phyloP scores from a whole-genome alignment of 2,888 invertebrate genomes.

The Hydriomena furcata region DNA sequence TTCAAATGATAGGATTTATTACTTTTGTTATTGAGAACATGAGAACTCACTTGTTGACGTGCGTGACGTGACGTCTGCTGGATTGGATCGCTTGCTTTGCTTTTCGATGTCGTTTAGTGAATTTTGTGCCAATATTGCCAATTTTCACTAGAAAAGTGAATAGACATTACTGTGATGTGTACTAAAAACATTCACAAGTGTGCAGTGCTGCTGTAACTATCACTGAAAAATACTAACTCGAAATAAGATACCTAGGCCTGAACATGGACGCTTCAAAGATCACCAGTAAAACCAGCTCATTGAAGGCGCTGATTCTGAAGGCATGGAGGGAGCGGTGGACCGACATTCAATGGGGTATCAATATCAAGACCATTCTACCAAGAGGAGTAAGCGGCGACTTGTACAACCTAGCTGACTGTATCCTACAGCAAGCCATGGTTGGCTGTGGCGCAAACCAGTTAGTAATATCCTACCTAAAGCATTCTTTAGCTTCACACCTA shows the following conservation, averaged over 20 bases:
- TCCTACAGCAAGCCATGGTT: constrained; percentile 96
- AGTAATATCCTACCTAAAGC: constrained; percentile 95
- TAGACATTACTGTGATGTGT: not conserved
- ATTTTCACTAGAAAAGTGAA: not conserved
- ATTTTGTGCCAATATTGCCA: too few relatives aligned
- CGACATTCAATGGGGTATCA: constrained; percentile 97
- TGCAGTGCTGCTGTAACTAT: not conserved
- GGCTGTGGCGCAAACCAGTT: constrained; percentile 96
- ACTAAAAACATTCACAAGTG: not conserved
- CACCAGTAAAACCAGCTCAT: constrained; percentile 91
- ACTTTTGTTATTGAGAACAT: too few relatives aligned
- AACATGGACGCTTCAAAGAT: constrained; percentile 89
- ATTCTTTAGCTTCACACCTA: constrained; percentile 94
- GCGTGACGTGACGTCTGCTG: too few relatives aligned
- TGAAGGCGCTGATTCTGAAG: constrained; percentile 90
- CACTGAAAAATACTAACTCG: not conserved
- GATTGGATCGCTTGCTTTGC: too few relatives aligned
- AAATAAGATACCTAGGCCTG: not conserved
- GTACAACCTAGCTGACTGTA: constrained; percentile 96
- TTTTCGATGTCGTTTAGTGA: too few relatives aligned
- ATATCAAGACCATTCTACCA: constrained; percentile 95
- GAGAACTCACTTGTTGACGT: too few relatives aligned
- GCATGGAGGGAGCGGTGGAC: constrained; percentile 99
- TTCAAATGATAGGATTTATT: too few relatives aligned
- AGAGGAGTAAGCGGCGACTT: constrained; percentile 96